These are phyloP conservation scores for Lasius platythorax DNA, from an alignment of 2,888 invertebrate genomes.

Conservation along the genomic window DNA sequence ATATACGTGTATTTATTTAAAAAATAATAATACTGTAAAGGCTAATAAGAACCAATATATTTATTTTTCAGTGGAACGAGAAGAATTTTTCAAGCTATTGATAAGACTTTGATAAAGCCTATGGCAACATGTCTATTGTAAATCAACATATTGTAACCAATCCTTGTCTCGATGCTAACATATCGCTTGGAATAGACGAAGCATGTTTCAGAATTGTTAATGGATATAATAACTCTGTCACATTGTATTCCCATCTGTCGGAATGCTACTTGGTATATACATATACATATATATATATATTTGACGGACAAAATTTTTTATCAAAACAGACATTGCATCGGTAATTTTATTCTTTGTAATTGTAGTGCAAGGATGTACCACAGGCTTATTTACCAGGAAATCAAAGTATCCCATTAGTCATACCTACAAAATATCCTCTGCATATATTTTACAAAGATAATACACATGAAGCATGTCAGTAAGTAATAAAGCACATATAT, in stretches of 20 bases:
- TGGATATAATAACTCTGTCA: constrained; percentile 64
- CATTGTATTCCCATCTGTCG: constrained; percentile 74
- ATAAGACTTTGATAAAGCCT: not conserved
- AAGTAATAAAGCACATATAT: constrained; percentile 66
- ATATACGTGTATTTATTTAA: not conserved
- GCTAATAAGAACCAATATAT: not conserved
- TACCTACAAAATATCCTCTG: constrained; percentile 80
- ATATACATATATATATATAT: constrained; percentile 48
- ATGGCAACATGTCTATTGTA: constrained; percentile 8
- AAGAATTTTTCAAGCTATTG: not conserved
- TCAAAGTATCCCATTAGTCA: constrained; percentile 76
- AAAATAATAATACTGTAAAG: too few species aligned
- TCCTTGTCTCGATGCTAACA: constrained; percentile 72
- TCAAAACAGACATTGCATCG: not conserved
- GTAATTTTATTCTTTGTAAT: constrained; percentile 46
- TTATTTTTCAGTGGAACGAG: constrained; percentile 19
- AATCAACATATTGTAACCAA: not conserved
- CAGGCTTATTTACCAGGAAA: constrained; percentile 73
- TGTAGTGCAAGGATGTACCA: constrained; percentile 80
- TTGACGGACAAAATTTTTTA: constrained; percentile 26
- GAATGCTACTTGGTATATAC: constrained; percentile 79
- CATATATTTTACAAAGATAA: constrained; percentile 77
- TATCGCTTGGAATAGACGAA: constrained; percentile 80
- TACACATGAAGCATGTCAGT: constrained; percentile 77
- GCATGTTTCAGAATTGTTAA: constrained; percentile 82